Evolutionary conservation across 2,797 vertebrate species (phyloP), one percentile per base, ranked within the genome.

Genomic region (Halcyon badia): DNA sequence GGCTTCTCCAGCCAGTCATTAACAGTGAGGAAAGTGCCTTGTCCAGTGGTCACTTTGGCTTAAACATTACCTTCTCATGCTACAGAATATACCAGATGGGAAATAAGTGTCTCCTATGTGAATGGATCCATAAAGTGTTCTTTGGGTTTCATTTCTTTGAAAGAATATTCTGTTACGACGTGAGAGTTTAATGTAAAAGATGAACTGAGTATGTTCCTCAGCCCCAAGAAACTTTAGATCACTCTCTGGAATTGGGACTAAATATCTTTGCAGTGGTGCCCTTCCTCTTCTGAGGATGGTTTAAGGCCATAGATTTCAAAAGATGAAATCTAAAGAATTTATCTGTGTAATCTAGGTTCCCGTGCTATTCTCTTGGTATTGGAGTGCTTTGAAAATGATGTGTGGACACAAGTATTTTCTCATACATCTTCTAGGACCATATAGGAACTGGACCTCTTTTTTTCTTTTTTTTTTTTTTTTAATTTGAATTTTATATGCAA

Each of bases 1-100:
- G 41, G 62, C 92, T 95, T 96, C 95, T 94, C 91, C 75, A 97
- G 94, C 89, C 92, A 94, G 92, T 90, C 88, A 97, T 96, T 97
- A 97, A 93, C 30, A 87, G 76, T 35, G 80, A 97, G 58, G 65
- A 93, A 90, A 95, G 85, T 65, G 61, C 90, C 70, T 97, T 97
- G 81, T 94, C 77, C 89, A 44, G 48, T 58, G 84, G 94, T 96
- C 89, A 92, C 65, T 95, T 94, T 14, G 85, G 87, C 73, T 96
- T 96, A 88, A 97, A 95, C 14, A 24, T 93, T 93, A 86, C 39
- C 49, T 92, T 85, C 90, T 92, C 87, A 51, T n/a, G 49, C 48
- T 89, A 46, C 75, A 73, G 93, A 96, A 90, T 60, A 86, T 58
- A 91, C 81, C 96, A 93, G 75, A 76, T 90, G 81, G 93, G 90